Percentiles rank a stretch among this genome's conserved stretches.
Evolutionary conservation across 2,888 invertebrate species (phyloP).

Genomic region (Nasonia oneida): DNA sequence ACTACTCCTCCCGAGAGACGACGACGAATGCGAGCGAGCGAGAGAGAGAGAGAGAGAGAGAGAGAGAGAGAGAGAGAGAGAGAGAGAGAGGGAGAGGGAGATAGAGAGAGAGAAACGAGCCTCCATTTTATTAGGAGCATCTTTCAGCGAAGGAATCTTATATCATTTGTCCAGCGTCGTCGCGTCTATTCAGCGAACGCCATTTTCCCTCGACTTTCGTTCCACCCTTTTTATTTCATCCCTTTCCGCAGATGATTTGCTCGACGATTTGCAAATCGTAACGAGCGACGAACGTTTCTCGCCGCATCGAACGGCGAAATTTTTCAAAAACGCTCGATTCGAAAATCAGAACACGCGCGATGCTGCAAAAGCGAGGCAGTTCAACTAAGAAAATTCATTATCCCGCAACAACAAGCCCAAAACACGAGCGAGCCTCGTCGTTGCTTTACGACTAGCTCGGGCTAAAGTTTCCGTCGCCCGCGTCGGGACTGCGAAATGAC

Average conservation of each 20-base stretch:
- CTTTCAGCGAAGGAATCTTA: slow-evolving; percentile 74
- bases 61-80: background rate
- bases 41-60: background rate
- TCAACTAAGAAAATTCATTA: background rate
- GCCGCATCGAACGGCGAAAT: no score
- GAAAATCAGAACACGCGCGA: background rate
- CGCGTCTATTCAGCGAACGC: background rate
- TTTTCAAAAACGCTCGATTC: background rate
- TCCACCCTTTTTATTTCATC: background rate
- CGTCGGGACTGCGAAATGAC: slow-evolving; percentile 41
- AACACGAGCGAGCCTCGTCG: slow-evolving; percentile 9
- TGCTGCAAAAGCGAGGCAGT: background rate
- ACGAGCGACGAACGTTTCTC: background rate
- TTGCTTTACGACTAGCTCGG: slow-evolving; percentile 43
- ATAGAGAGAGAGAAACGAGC: slow-evolving; percentile 60
- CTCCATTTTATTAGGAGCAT: slow-evolving; percentile 76
- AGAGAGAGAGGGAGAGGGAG: background rate
- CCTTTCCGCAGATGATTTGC: slow-evolving; percentile 64
- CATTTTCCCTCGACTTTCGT: background rate
- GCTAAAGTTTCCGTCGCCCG: slow-evolving; percentile 26
- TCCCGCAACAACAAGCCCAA: background rate
- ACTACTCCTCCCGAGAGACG: slow-evolving; percentile 8
- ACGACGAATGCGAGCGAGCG: slow-evolving; percentile 50
- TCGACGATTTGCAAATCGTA: background rate
- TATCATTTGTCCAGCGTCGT: slow-evolving; percentile 73